These are phyloP conservation scores for Sturmia bella DNA, from an alignment of 2,888 invertebrate genomes.

Conservation along the genomic window DNA sequence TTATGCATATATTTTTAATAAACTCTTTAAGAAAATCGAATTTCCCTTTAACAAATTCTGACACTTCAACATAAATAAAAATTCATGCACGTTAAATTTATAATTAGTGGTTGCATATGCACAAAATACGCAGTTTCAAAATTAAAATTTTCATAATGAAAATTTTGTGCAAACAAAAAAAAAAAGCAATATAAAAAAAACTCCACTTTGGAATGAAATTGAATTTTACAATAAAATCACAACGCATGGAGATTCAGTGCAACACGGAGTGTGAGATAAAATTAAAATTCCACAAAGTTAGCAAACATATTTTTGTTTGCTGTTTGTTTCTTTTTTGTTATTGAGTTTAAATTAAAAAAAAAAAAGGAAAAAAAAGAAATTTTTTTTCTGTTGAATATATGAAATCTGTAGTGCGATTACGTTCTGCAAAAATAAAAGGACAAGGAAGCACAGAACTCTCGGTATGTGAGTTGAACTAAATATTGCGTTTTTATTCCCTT, in stretches of 20 bases:
- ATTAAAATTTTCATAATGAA: slow-evolving; percentile 28
- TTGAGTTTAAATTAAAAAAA: slow-evolving; percentile 45
- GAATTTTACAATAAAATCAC: slow-evolving; percentile 31
- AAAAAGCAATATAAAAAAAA: neutral
- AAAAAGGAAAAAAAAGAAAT: slow-evolving; percentile 30
- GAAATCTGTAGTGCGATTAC: neutral
- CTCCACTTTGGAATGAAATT: slow-evolving; percentile 24
- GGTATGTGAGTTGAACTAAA: slow-evolving; percentile 40
- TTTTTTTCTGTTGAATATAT: slow-evolving; percentile 15
- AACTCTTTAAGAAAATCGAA: too few relatives aligned
- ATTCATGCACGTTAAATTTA: too few relatives aligned
- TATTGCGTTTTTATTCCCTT: slow-evolving; percentile 58
- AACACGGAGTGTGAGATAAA: slow-evolving; percentile 19
- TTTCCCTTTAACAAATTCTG: too few relatives aligned
- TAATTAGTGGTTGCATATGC: too few relatives aligned
- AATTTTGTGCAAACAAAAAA: neutral
- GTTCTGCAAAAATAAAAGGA: slow-evolving; percentile 4
- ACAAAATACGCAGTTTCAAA: slow-evolving; percentile 1
- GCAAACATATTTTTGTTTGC: slow-evolving; percentile 53
- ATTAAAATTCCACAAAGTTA: slow-evolving; percentile 64
- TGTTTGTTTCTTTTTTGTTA: slow-evolving; percentile 2
- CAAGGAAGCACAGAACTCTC: neutral
- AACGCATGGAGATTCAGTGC: neutral
- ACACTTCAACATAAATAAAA: too few relatives aligned
- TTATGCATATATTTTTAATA: too few relatives aligned